A percentile compares a stretch with the other conserved stretches of the same genome.
Conservation (phyloP, 2,797 vertebrate genomes). For the Mycteria americana region DNA sequence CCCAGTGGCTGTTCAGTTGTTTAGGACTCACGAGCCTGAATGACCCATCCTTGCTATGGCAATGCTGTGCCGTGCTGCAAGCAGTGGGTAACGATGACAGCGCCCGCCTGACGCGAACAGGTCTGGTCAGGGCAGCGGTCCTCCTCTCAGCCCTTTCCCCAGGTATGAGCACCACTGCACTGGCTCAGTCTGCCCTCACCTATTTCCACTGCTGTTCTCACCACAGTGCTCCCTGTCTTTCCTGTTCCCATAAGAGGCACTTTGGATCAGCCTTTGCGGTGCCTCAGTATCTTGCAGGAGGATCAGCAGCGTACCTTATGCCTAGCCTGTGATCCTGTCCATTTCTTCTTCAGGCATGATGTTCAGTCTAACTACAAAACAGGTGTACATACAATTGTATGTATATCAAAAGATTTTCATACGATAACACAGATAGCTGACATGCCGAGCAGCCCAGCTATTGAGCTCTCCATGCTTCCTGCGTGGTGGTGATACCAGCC, state of each 20-base stretch:
- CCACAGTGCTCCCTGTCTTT: not conserved
- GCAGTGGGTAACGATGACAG: rapidly evolving
- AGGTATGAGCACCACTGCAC: rapidly evolving
- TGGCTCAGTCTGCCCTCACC: not conserved
- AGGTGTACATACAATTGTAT: not conserved
- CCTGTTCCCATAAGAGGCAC: not conserved
- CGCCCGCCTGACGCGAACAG: not conserved
- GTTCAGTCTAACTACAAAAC: not conserved
- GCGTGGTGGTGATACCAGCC: not conserved
- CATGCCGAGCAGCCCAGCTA: not conserved
- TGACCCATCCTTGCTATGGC: not conserved
- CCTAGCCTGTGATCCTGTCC: not conserved
- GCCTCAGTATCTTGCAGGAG: not conserved
- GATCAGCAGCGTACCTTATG: not conserved
- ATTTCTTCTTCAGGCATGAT: not conserved
- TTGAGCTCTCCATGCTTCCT: not conserved
- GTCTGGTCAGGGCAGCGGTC: not conserved
- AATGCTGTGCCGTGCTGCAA: rapidly evolving
- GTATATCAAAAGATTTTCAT: not conserved
- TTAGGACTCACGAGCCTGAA: not conserved
- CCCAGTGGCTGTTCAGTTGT: not conserved
- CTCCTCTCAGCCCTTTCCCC: not conserved
- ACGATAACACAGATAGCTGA: not conserved
- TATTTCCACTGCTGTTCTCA: not conserved
- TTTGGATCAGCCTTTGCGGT: not conserved